These are phyloP conservation scores for Lycorma delicatula DNA, from an alignment of 1,140 invertebrate species.

Conservation along the genomic window DNA sequence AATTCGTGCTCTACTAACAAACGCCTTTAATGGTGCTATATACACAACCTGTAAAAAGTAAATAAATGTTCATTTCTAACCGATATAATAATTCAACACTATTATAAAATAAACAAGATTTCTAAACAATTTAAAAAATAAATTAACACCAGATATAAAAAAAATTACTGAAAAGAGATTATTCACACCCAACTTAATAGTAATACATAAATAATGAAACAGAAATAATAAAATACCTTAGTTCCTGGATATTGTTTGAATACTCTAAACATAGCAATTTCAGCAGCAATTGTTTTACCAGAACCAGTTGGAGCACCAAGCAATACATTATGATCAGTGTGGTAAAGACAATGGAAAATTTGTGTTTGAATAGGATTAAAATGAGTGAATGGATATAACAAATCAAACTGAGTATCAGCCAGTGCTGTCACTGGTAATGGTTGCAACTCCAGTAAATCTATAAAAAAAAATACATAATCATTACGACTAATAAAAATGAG, in stretches of 20 bases:
- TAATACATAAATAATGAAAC: neutral
- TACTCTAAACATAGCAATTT: conserved; percentile 93
- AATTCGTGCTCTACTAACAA: conserved; percentile 93
- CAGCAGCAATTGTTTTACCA: conserved; percentile 97
- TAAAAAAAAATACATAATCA: too few relatives aligned
- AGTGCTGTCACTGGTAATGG: conserved; percentile 81
- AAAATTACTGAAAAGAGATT: neutral
- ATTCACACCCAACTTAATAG: neutral
- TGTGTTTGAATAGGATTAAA: conserved; percentile 99
- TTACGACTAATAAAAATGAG: too few relatives aligned
- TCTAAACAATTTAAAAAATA: neutral
- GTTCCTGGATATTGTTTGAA: conserved; percentile 73
- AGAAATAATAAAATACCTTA: conserved; percentile 62
- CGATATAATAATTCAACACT: neutral
- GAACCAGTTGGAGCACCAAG: conserved; percentile 97
- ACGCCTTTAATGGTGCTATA: conserved; percentile 95
- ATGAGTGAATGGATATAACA: conserved; percentile 84
- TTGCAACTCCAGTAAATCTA: conserved; percentile 81
- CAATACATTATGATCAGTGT: conserved; percentile 90
- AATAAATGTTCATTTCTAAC: neutral
- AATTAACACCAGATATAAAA: neutral
- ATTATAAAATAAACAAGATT: neutral
- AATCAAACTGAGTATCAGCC: conserved; percentile 65
- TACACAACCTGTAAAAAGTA: conserved; percentile 70
- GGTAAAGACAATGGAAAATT: conserved; percentile 93